A percentile compares a stretch with the other conserved stretches of the same genome.
Evolutionary conservation across 37 sponge, comb jelly and placozoan species (phyloP).

Genomic region (Mnemiopsis leidyi): DNA sequence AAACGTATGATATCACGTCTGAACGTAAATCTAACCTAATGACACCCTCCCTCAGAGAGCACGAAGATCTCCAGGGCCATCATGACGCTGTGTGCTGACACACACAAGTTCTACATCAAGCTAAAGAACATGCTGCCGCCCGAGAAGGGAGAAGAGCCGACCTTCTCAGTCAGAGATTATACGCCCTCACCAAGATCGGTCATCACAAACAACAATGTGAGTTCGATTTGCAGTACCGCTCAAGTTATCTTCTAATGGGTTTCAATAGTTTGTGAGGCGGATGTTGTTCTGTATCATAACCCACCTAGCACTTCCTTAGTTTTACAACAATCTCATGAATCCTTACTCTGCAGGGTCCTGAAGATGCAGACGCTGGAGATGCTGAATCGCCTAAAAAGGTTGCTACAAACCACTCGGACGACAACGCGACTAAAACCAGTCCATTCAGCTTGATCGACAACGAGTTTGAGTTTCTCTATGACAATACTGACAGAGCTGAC

Average conservation of each 20-base stretch:
- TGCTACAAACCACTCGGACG: neutral
- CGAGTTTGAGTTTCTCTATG: neutral
- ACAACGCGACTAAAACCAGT: neutral
- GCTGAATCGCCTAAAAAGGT: neutral
- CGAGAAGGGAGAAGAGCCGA: neutral
- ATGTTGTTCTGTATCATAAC: too few relatives aligned
- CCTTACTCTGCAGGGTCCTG: neutral
- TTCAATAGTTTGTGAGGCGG: too few relatives aligned
- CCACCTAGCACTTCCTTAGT: too few relatives aligned
- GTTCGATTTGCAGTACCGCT: too few relatives aligned
- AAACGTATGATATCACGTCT: neutral
- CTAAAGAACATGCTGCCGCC: constrained; percentile 17
- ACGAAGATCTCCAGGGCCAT: constrained; percentile 9
- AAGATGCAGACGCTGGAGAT: neutral
- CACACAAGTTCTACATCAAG: constrained; percentile 49
- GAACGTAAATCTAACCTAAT: too few relatives aligned
- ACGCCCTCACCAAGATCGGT: constrained; percentile 4
- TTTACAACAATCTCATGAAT: too few relatives aligned
- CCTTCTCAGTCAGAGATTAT: neutral
- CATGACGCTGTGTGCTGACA: constrained; percentile 30
- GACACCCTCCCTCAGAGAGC: constrained; percentile 30
- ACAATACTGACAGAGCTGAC: neutral
- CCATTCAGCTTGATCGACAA: neutral
- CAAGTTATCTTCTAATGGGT: too few relatives aligned
- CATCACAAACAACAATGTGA: neutral